Base-by-base conservation (phyloP, 1,140 invertebrate species). In the Danaus plexippus region DNA sequence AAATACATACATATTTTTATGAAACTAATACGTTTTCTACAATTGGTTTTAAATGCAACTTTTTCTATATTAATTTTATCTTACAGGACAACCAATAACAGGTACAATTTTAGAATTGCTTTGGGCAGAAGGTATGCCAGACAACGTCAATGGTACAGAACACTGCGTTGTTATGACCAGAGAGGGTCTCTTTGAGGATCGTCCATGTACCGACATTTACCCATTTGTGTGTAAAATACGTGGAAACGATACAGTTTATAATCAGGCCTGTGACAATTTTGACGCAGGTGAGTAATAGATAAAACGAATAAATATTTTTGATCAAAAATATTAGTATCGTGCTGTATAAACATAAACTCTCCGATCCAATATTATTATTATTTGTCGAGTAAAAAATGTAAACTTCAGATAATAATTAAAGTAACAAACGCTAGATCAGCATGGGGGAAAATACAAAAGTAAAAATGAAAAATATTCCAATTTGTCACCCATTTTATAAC, bases 211-310 rank as follows among this genome's bases (percentile, higher is more conserved):
- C 13, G 66, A 73, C 10, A 71, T 77, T 43, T 65, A 73, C 59
- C 77, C 75, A 1, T 78, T 78, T 59, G 68, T 80, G 13, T 80
- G 77, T 53, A 80, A 80, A 63, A 78, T 80, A 61, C 61, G 67
- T 9, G 72, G 69, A 15, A 71, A 75, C 15, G 68, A 72, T 11
- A 77, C 66, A 6, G 67, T 61, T 48, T 72, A 67, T 52, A 73
- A 77, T 52, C 64, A 75, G 9, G 58, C 65, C 47, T 80, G 77
- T 41, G 63, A 77, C 58, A 66, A 64, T 41, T 80, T 63, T 64
- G 77, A 80, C 62, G 43, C 60, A 45, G 72, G 71, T 77, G 58
- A 62, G 45, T 22, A 18, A 40, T 49, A 54, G 7, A 9, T 42
- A 18, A 32, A 32, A 32, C 22, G 22, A 32, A 32, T 32, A 32